A percentile compares a stretch with the other conserved stretches of the same genome.
phyloP scores from a whole-genome alignment of 1,140 invertebrate genomes.

The Pseudomyrmex flavicornis region DNA sequence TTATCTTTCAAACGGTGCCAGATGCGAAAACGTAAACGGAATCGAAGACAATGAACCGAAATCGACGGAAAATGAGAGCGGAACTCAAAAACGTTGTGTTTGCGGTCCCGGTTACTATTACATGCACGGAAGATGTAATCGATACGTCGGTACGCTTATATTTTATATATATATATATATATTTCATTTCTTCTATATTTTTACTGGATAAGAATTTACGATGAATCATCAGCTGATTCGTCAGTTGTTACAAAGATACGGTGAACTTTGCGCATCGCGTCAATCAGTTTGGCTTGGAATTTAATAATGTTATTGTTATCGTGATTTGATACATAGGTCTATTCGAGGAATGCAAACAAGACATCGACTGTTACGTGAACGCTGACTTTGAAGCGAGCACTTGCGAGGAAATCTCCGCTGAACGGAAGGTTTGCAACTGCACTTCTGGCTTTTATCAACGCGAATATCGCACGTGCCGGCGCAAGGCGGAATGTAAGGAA shows the following conservation, averaged over 20 bases:
- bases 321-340: conserved; percentile 25
- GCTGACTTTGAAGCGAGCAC: conserved; percentile 67
- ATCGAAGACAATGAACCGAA: too few species aligned
- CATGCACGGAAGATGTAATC: conserved; percentile 71
- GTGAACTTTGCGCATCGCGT: too few species aligned
- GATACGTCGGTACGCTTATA: conserved; percentile 61
- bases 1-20: conserved; percentile 65
- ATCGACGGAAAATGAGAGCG: too few species aligned
- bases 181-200: background rate
- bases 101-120: conserved; percentile 74
- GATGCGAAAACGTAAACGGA: conserved; percentile 39
- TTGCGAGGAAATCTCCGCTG: conserved; percentile 43
- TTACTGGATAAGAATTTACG: too few species aligned
- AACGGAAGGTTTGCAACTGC: conserved; percentile 70
- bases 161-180: too few species aligned
- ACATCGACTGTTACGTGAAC: conserved; percentile 74
- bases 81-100: conserved; percentile 52
- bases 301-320: background rate
- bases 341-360: conserved; percentile 51
- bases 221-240: too few species aligned
- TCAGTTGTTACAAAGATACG: too few species aligned
- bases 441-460: conserved; percentile 76
- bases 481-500: conserved; percentile 67
- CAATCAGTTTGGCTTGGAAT: background rate
- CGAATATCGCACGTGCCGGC: conserved; percentile 77